Evolutionary conservation across 2,888 invertebrate species (phyloP).

Genomic region (Anaspis maculata): DNA sequence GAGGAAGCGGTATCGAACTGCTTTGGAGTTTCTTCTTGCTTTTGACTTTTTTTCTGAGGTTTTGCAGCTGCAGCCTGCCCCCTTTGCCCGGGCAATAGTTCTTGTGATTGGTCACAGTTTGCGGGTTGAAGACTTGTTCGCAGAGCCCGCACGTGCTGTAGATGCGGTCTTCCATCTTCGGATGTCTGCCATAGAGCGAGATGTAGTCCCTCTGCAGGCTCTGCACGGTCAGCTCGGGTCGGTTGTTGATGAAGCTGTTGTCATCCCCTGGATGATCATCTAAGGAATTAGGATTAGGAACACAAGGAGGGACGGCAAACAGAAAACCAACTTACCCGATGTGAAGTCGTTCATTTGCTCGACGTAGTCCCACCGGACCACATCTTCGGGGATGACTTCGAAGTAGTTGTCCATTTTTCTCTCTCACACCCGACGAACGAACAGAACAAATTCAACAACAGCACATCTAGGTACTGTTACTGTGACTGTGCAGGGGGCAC

Average conservation of each 20-base stretch:
- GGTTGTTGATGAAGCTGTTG: neutral
- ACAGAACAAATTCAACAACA: slow-evolving; percentile 9
- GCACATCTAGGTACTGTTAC: too few relatives aligned
- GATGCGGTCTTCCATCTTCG: slow-evolving; percentile 35
- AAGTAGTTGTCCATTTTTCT: slow-evolving; percentile 9
- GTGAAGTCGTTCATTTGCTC: slow-evolving; percentile 5
- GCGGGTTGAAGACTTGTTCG: slow-evolving; percentile 30
- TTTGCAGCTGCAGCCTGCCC: slow-evolving; percentile 20
- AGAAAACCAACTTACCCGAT: slow-evolving; percentile 4
- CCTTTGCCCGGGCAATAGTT: slow-evolving; percentile 24
- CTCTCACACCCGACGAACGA: too few relatives aligned
- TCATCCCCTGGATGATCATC: too few relatives aligned
- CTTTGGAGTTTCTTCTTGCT: slow-evolving; percentile 26
- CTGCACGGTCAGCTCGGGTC: slow-evolving; percentile 18
- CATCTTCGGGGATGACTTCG: slow-evolving; percentile 7
- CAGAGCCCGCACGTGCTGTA: slow-evolving; percentile 35
- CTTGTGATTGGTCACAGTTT: slow-evolving; percentile 21
- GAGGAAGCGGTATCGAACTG: slow-evolving; percentile 26
- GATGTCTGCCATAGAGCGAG: slow-evolving; percentile 34
- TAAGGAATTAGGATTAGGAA: too few relatives aligned
- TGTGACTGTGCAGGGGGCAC: too few relatives aligned
- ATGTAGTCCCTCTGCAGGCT: slow-evolving; percentile 35
- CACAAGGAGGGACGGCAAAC: too few relatives aligned
- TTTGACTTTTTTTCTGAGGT: slow-evolving; percentile 31
- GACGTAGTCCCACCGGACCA: slow-evolving; percentile 7